A percentile compares a stretch with the other conserved stretches of the same genome.
Conservation (phyloP, 1,140 invertebrate genomes). For the Acromyrmex charruanus region DNA sequence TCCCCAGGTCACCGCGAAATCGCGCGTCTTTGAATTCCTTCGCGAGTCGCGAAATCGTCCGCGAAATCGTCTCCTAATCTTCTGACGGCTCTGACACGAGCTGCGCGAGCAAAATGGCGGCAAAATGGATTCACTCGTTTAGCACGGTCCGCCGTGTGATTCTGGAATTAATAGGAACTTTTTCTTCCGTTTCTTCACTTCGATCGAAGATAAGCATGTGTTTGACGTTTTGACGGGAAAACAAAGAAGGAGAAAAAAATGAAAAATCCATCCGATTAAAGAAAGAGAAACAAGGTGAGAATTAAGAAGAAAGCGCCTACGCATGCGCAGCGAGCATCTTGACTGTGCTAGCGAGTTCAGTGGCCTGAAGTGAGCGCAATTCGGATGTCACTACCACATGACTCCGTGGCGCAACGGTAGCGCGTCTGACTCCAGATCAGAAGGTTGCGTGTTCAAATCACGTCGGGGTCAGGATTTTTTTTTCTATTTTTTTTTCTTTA, state of each 20-base stretch:
- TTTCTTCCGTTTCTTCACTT: no score
- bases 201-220: background rate
- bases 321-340: background rate
- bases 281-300: no score
- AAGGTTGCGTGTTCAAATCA: conserved; percentile 99
- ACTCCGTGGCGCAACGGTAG: conserved; percentile 93
- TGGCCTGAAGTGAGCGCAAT: conserved; percentile 27
- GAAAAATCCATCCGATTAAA: background rate
- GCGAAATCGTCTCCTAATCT: background rate
- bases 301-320: background rate
- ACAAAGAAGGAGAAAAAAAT: background rate
- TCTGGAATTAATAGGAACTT: no score
- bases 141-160: no score
- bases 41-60: background rate
- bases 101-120: conserved; percentile 6
- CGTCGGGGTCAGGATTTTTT: conserved; percentile 88
- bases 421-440: conserved; percentile 99
- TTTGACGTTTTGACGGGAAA: background rate
- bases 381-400: conserved; percentile 31
- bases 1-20: background rate
- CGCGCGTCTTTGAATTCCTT: background rate
- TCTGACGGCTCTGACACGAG: background rate
- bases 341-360: background rate
- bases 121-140: background rate
- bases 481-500: conserved; percentile 45